phyloP scores from a whole-genome alignment of 2,888 invertebrate species.

The Ptychoptera albimana region DNA sequence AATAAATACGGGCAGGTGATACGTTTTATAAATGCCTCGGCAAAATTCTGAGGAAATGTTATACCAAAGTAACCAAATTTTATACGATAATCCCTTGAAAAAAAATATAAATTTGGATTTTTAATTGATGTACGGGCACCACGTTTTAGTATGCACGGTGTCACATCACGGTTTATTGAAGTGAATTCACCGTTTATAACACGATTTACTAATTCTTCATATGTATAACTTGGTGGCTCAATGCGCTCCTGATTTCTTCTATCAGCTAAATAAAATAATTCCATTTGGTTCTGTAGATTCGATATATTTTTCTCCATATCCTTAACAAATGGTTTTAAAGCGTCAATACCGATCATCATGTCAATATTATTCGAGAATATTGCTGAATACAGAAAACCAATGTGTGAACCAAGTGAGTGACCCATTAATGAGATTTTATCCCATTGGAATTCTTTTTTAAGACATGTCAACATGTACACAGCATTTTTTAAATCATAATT shows the following conservation, averaged over 20 bases:
- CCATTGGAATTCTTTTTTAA: constrained; percentile 51
- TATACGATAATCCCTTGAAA: constrained; percentile 47
- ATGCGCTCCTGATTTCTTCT: constrained; percentile 19
- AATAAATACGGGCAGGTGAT: constrained; percentile 48
- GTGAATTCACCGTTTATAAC: constrained; percentile 38
- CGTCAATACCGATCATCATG: constrained; percentile 22
- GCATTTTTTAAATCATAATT: constrained; percentile 32
- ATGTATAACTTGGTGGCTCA: constrained; percentile 44
- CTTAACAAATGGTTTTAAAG: constrained; percentile 18
- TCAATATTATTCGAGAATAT: constrained; percentile 40
- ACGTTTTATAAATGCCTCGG: constrained; percentile 36
- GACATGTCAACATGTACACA: constrained; percentile 33
- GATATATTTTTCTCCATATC: neutral
- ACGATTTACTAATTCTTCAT: constrained; percentile 42
- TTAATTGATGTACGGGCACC: constrained; percentile 37
- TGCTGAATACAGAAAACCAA: constrained; percentile 41
- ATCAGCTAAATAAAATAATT: constrained; percentile 30
- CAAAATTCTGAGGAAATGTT: constrained; percentile 26
- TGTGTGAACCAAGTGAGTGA: constrained; percentile 52
- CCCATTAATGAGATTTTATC: constrained; percentile 47
- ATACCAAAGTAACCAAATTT: constrained; percentile 23
- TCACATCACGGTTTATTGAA: constrained; percentile 38
- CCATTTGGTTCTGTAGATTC: constrained; percentile 11
- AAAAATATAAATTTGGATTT: constrained; percentile 42
- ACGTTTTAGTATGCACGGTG: constrained; percentile 37